A percentile compares a stretch with the other conserved stretches of the same genome.
These are phyloP conservation scores for Ptilonorhynchus violaceus DNA, from an alignment of 2,113 vertebrate species.

Conservation along the genomic window DNA sequence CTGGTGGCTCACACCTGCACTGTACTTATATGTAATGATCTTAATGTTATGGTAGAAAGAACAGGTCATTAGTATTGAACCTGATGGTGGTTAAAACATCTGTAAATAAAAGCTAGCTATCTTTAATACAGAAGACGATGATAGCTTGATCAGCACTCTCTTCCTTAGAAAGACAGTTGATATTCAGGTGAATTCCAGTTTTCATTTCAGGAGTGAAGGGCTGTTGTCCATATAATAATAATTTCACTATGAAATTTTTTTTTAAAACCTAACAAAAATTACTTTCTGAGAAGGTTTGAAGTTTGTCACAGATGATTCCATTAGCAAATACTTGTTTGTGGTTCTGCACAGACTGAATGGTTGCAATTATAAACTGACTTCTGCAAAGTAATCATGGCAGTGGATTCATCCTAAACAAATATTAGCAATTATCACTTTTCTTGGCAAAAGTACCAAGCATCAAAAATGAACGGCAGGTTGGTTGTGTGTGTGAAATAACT, in stretches of 20 bases:
- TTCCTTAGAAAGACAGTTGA: neutral
- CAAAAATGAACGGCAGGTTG: neutral
- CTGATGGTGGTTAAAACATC: neutral
- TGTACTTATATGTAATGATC: fast-evolving
- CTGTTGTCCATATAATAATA: neutral
- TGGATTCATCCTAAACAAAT: neutral
- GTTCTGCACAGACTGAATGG: fast-evolving
- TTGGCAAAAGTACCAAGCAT: neutral
- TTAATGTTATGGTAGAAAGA: neutral
- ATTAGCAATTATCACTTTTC: neutral
- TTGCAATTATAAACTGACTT: neutral
- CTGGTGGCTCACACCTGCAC: neutral
- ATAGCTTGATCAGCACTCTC: neutral
- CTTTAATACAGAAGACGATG: neutral
- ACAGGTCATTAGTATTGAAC: neutral
- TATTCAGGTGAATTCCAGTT: neutral
- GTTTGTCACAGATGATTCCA: neutral
- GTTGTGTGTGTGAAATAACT: neutral
- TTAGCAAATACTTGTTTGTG: neutral
- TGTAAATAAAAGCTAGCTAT: neutral
- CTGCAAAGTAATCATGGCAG: neutral
- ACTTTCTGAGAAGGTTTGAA: neutral
- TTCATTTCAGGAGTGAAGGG: neutral
- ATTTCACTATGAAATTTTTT: neutral
- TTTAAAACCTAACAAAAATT: neutral